Evolutionary conservation across 2,113 vertebrate species (phyloP).

Genomic region (Crotalus tigris): DNA sequence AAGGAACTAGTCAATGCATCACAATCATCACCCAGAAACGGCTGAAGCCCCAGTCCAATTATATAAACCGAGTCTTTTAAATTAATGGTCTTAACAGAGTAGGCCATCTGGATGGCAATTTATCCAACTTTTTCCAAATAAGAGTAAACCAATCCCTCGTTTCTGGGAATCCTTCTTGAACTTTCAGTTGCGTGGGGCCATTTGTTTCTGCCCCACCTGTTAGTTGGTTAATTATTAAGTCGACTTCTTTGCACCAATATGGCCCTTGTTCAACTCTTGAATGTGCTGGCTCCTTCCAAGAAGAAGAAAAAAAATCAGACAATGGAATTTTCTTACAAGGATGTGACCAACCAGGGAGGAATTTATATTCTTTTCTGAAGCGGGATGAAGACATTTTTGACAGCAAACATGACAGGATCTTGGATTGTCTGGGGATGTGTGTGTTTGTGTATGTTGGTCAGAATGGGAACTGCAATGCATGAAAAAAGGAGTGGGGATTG

Average conservation of each 20-base stretch:
- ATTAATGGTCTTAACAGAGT: neutral
- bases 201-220: neutral
- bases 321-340: neutral
- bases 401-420: neutral
- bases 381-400: neutral
- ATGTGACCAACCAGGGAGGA: neutral
- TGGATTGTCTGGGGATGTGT: neutral
- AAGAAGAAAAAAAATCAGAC: neutral
- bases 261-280: neutral
- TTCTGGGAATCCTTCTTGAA: neutral
- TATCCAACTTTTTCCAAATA: neutral
- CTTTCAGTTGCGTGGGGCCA: neutral
- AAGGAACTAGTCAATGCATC: neutral
- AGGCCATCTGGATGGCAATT: neutral
- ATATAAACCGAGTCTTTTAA: neutral
- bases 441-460: neutral
- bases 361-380: neutral
- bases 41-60: neutral
- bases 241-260: neutral
- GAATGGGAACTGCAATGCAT: neutral
- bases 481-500: neutral
- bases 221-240: neutral
- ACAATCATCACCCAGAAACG: neutral
- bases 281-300: neutral
- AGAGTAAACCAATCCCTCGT: neutral